phyloP scores from a whole-genome alignment of 2,797 vertebrate genomes.

The Clarias pachynema region DNA sequence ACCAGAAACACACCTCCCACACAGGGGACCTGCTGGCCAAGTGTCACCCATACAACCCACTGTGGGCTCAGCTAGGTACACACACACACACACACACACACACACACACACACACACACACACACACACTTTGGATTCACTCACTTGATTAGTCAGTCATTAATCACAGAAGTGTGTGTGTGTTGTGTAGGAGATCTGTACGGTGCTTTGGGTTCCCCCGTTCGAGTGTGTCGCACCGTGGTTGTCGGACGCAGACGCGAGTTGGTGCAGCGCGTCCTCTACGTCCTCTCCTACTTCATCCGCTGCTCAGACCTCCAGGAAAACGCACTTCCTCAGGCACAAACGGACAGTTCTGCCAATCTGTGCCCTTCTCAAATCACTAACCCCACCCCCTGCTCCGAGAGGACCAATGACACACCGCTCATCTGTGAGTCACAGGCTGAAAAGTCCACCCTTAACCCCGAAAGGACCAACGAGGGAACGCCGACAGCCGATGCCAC shows the following conservation, averaged over 20 bases:
- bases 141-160: no score
- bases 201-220: constrained; percentile 83
- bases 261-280: constrained; percentile 82
- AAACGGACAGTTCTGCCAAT: constrained; percentile 36
- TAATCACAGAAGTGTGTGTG: not conserved
- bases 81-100: constrained; percentile 8
- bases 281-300: constrained; percentile 86
- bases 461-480: constrained; percentile 66
- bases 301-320: constrained; percentile 87
- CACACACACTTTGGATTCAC: not conserved
- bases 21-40: constrained; percentile 82
- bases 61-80: constrained; percentile 88
- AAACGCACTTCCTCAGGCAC: constrained; percentile 67
- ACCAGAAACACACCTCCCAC: constrained; percentile 81
- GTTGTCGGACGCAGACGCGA: constrained; percentile 83
- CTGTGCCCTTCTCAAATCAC: constrained; percentile 37
- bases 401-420: constrained; percentile 62
- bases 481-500: not conserved
- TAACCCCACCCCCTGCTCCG: constrained; percentile 60
- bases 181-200: constrained; percentile 79
- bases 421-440: not conserved
- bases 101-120: not conserved
- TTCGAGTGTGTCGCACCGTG: constrained; percentile 81
- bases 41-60: constrained; percentile 85
- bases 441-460: constrained; percentile 54